phyloP scores from a whole-genome alignment of 2,113 vertebrate genomes.

The Noctilio leporinus region DNA sequence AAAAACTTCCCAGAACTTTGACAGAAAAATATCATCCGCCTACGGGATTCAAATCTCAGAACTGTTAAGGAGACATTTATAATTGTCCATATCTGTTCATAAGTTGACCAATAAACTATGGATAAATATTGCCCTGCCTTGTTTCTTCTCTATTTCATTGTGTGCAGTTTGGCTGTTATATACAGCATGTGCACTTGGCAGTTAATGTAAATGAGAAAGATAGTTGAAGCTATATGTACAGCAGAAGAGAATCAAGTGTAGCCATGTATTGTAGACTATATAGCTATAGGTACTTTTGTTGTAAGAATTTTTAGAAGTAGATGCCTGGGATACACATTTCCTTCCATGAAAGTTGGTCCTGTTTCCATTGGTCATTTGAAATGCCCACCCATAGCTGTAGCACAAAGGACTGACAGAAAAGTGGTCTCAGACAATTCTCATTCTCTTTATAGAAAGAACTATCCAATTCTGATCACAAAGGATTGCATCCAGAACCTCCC shows the following conservation, averaged over 20 bases:
- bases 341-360: background rate
- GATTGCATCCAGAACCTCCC: background rate
- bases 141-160: background rate
- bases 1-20: background rate
- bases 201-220: background rate
- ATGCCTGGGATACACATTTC: background rate
- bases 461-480: background rate
- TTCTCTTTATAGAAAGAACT: background rate
- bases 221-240: background rate
- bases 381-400: fast-evolving
- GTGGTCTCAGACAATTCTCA: background rate
- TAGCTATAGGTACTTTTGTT: background rate
- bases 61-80: background rate
- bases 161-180: background rate
- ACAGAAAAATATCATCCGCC: background rate
- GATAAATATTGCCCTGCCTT: background rate
- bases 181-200: background rate
- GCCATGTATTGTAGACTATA: background rate
- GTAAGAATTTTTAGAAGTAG: background rate
- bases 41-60: background rate
- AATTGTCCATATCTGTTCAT: background rate
- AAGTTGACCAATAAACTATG: background rate
- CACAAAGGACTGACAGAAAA: background rate
- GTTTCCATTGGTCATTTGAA: background rate
- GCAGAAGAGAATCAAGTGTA: background rate